Evolutionary conservation across 2,888 invertebrate genomes (phyloP).

Genomic region (Hirtodrosophila confusa): DNA sequence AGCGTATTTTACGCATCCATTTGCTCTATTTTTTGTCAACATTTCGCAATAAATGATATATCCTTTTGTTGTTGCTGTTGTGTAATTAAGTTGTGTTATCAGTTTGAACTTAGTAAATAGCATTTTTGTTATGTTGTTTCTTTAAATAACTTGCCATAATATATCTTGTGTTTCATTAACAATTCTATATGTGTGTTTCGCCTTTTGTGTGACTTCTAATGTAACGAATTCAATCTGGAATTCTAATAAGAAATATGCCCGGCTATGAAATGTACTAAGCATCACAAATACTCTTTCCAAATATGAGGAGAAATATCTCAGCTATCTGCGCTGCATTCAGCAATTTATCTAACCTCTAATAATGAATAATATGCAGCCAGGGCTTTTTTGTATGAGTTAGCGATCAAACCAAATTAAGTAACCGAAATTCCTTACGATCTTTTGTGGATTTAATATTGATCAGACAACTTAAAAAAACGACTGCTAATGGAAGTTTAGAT

Average conservation of each 20-base stretch:
- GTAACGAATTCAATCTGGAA: conserved; percentile 44
- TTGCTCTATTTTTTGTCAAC: conserved; percentile 53
- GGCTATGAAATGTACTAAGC: conserved; percentile 40
- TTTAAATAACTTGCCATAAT: conserved; percentile 69
- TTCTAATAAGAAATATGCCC: conserved; percentile 46
- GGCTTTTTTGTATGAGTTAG: too few relatives aligned
- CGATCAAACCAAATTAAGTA: neutral
- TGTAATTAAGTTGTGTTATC: conserved; percentile 61
- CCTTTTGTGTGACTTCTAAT: conserved; percentile 40
- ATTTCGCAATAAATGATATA: conserved; percentile 73
- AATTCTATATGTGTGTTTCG: conserved; percentile 49
- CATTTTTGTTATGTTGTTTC: conserved; percentile 36
- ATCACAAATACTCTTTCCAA: conserved; percentile 42
- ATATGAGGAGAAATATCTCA: neutral
- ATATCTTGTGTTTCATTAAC: conserved; percentile 65
- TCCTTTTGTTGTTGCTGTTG: conserved; percentile 50
- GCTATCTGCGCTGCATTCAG: neutral
- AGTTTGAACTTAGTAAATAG: conserved; percentile 68
- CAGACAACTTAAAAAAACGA: neutral
- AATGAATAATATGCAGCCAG: too few relatives aligned
- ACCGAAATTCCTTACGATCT: too few relatives aligned
- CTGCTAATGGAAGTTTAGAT: too few relatives aligned
- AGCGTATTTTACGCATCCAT: conserved; percentile 61
- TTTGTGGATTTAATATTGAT: neutral
- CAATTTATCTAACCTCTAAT: neutral